Percentiles rank a stretch among this genome's conserved stretches.
These are phyloP conservation scores for Lepeophtheirus nordmannii DNA, from an alignment of 2,888 invertebrate species.

Conservation along the genomic window DNA sequence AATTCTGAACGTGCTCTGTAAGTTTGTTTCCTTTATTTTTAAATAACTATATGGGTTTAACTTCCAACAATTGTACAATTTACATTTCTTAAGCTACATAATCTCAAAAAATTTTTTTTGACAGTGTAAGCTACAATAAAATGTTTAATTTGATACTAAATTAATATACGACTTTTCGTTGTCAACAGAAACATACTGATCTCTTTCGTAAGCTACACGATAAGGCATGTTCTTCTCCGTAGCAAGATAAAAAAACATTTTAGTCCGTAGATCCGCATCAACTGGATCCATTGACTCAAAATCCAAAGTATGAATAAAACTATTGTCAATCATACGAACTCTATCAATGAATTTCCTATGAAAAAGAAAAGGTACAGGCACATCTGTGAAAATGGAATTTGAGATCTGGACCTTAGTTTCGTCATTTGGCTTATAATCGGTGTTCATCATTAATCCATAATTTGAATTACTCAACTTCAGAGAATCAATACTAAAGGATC, in stretches of 20 bases:
- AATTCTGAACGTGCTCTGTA: not conserved
- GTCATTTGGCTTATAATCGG: not conserved
- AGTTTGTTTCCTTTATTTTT: not conserved
- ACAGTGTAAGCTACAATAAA: no score
- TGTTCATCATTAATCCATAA: not conserved
- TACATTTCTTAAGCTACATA: no score
- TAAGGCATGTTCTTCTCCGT: not conserved
- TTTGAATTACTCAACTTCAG: not conserved
- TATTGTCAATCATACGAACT: not conserved
- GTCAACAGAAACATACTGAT: not conserved
- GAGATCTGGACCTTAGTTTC: not conserved
- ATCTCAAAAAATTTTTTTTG: no score
- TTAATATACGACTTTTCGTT: not conserved
- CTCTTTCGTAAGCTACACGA: not conserved
- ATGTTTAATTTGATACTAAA: no score
- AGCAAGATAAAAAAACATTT: not conserved
- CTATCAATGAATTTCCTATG: not conserved
- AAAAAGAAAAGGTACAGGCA: not conserved
- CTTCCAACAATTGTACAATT: no score
- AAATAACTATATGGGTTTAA: no score
- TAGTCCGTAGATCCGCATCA: not conserved
- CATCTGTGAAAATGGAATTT: not conserved
- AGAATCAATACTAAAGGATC: not conserved
- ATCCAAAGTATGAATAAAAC: not conserved
- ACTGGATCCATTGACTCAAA: not conserved